These are phyloP conservation scores for Gyps fulvus DNA, from an alignment of 2,113 vertebrate species.

Conservation along the genomic window DNA sequence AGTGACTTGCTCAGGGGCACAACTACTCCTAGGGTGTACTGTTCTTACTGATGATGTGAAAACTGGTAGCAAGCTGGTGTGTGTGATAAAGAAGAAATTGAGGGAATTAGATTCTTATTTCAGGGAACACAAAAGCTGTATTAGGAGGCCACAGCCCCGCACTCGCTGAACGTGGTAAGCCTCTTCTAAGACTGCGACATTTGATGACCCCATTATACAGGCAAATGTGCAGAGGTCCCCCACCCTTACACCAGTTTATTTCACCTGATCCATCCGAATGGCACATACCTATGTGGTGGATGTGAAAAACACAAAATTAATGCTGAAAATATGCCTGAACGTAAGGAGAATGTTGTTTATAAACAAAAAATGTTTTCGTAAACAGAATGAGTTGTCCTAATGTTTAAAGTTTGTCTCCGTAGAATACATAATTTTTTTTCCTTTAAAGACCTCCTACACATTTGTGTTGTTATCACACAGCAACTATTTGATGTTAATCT, in stretches of 20 bases:
- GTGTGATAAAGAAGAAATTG: not conserved
- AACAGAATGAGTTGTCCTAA: not conserved
- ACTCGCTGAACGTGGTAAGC: not conserved
- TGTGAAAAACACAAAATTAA: not conserved
- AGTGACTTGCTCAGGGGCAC: rapidly evolving
- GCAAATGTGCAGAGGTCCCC: not conserved
- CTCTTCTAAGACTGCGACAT: not conserved
- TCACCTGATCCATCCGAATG: not conserved
- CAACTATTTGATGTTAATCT: not conserved
- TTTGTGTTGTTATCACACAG: not conserved
- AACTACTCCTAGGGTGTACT: not conserved
- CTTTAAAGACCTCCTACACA: not conserved
- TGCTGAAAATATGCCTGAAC: not conserved
- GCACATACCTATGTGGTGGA: rapidly evolving
- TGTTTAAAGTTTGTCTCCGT: not conserved
- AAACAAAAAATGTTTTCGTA: not conserved
- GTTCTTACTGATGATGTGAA: not conserved
- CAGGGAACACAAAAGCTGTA: not conserved
- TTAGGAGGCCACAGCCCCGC: rapidly evolving
- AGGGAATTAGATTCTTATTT: not conserved
- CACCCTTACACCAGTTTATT: not conserved
- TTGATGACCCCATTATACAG: not conserved
- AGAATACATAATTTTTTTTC: not conserved
- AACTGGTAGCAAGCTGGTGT: not conserved
- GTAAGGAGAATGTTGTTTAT: not conserved